A percentile compares a stretch with the other conserved stretches of the same genome.
Conservation (phyloP, 2,797 vertebrate species). For the Argentina silus region DNA sequence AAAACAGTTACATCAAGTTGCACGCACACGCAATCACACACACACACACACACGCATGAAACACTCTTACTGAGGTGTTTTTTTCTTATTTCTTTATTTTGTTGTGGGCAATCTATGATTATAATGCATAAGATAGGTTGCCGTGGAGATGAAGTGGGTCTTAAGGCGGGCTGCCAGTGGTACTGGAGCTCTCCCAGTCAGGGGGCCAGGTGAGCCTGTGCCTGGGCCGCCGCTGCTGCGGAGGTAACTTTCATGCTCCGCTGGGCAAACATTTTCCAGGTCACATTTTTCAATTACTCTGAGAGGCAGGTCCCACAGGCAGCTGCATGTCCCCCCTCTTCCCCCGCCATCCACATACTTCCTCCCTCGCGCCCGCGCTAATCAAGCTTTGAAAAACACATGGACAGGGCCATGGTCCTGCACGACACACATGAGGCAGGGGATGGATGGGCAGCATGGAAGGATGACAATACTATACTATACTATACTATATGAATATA, state of each 20-base stretch:
- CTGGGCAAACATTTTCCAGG: constrained; percentile 86
- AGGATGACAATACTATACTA: background rate
- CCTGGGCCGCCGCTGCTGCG: constrained; percentile 65
- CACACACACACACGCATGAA: constrained; percentile 15
- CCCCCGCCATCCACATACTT: constrained; percentile 42
- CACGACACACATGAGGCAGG: background rate
- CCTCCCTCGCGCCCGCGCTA: background rate
- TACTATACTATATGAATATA: too few species aligned
- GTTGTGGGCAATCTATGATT: constrained; percentile 78
- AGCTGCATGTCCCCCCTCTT: constrained; percentile 51
- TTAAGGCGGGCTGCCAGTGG: constrained; percentile 79
- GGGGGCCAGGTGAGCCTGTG: constrained; percentile 75
- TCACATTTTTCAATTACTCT: constrained; percentile 88
- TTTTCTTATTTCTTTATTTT: constrained; percentile 49
- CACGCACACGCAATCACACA: constrained; percentile 1
- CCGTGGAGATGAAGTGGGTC: constrained; percentile 82
- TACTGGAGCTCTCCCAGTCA: constrained; percentile 73
- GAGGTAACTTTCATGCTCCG: constrained; percentile 86
- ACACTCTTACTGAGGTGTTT: constrained; percentile 69
- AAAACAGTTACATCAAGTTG: constrained; percentile 18
- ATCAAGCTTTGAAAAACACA: constrained; percentile 24
- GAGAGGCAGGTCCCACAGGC: constrained; percentile 78
- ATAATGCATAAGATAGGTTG: constrained; percentile 88
- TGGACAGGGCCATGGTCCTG: constrained; percentile 18
- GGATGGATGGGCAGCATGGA: background rate